phyloP scores from a whole-genome alignment of 2,113 vertebrate genomes.

The Rhinogobius similis region DNA sequence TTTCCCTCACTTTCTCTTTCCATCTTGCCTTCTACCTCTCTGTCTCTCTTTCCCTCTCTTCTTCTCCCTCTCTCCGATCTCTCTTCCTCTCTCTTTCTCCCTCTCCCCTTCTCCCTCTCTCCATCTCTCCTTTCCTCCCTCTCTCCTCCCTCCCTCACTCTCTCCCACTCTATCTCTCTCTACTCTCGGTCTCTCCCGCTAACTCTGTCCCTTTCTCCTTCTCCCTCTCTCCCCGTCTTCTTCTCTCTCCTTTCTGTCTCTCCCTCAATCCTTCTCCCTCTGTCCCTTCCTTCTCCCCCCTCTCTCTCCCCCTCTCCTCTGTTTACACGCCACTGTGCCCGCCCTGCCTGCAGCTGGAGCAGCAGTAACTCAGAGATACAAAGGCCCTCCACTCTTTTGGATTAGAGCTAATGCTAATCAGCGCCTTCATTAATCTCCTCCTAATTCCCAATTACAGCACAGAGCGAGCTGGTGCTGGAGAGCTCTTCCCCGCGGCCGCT shows the following conservation, averaged over 20 bases:
- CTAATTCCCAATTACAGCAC: conserved; percentile 49
- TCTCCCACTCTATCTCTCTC: too few relatives aligned
- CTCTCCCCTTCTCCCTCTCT: not conserved
- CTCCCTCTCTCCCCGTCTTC: too few relatives aligned
- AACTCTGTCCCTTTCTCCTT: too few relatives aligned
- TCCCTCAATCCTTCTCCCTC: too few relatives aligned
- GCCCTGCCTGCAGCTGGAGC: conserved; percentile 17
- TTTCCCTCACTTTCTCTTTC: not conserved
- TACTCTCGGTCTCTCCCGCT: too few relatives aligned
- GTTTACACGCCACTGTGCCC: not conserved
- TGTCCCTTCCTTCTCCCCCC: not conserved
- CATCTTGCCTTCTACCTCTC: too few relatives aligned
- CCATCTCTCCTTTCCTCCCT: not conserved
- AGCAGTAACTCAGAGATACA: conserved; percentile 10
- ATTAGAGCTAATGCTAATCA: conserved; percentile 50
- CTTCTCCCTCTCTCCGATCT: too few relatives aligned
- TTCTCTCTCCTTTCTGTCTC: too few relatives aligned
- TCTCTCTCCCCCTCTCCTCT: not conserved
- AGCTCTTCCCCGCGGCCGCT: conserved; percentile 20
- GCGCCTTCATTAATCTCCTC: conserved; percentile 42
- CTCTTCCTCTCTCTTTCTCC: not conserved
- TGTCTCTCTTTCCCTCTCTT: too few relatives aligned
- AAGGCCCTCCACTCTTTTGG: conserved; percentile 32
- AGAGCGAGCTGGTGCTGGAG: conserved; percentile 27
- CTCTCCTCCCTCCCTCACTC: too few relatives aligned